phyloP scores from a whole-genome alignment of 2,797 vertebrate species.

The Synaphobranchus kaupii region DNA sequence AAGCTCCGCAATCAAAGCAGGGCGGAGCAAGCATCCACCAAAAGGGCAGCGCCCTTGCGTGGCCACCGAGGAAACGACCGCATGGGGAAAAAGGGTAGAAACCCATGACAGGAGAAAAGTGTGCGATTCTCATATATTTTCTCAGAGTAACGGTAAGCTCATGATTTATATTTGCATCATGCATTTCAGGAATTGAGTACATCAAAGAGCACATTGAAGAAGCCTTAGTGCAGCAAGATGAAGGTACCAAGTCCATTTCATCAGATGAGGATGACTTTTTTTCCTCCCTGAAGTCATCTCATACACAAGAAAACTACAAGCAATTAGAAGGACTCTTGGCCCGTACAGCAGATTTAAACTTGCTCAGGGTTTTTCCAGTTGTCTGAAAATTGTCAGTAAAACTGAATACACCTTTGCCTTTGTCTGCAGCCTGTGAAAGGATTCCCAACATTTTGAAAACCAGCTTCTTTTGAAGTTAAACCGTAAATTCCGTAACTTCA shows the following conservation, averaged over 20 bases:
- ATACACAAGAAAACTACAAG: constrained; percentile 33
- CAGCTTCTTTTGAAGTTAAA: background rate
- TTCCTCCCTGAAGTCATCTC: constrained; percentile 28
- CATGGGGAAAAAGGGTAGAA: no score
- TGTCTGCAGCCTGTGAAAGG: background rate
- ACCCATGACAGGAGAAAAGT: no score
- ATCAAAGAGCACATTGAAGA: constrained; percentile 35
- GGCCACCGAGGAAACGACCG: no score
- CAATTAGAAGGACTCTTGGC: constrained; percentile 29
- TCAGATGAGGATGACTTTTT: constrained; percentile 38
- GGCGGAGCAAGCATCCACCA: no score
- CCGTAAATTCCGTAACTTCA: constrained; percentile 3
- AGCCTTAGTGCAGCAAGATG: constrained; percentile 22
- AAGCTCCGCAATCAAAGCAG: no score
- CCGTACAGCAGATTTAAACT: constrained; percentile 15
- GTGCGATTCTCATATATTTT: no score
- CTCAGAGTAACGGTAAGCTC: no score
- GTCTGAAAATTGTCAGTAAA: constrained; percentile 12
- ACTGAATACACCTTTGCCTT: background rate
- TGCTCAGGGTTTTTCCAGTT: background rate
- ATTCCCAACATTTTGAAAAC: constrained; percentile 7
- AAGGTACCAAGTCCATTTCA: constrained; percentile 29
- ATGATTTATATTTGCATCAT: background rate
- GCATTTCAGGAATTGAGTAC: constrained; percentile 40
- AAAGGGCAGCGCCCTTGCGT: no score